These are phyloP conservation scores for Halcyon smyrnensis DNA, from an alignment of 2,797 vertebrate species.

Conservation along the genomic window DNA sequence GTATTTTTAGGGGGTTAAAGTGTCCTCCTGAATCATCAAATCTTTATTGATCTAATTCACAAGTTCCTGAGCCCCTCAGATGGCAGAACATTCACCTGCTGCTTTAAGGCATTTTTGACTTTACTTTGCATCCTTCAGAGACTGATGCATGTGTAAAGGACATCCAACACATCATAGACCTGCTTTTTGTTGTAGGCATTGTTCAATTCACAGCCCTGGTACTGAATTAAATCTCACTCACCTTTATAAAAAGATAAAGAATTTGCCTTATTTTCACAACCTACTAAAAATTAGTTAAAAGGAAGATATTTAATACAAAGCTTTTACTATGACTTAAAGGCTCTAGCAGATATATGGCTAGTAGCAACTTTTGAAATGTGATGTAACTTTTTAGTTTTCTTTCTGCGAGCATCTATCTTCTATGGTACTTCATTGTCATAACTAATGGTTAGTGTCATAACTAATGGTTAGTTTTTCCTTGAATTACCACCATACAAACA, in stretches of 20 bases:
- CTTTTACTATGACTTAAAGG: background rate
- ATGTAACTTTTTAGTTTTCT: background rate
- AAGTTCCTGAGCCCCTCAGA: background rate
- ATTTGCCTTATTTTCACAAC: background rate
- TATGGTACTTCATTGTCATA: background rate
- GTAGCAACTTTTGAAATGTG: background rate
- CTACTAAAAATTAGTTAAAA: background rate
- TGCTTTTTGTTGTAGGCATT: background rate
- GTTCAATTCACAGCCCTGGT: background rate
- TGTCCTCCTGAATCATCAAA: background rate
- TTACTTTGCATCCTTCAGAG: constrained; percentile 21
- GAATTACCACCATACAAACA: background rate
- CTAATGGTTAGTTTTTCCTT: background rate
- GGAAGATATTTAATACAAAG: background rate
- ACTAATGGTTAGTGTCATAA: background rate
- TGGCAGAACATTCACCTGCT: background rate
- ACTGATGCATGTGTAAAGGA: background rate
- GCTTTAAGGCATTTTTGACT: constrained; percentile 14
- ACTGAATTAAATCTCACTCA: background rate
- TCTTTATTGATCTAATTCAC: constrained; percentile 8
- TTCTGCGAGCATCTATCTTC: background rate
- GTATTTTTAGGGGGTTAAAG: background rate
- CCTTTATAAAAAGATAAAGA: background rate
- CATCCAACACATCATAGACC: background rate
- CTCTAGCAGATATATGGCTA: background rate